Evolutionary conservation across 2,797 vertebrate genomes (phyloP).

Genomic region (Pterois miles): DNA sequence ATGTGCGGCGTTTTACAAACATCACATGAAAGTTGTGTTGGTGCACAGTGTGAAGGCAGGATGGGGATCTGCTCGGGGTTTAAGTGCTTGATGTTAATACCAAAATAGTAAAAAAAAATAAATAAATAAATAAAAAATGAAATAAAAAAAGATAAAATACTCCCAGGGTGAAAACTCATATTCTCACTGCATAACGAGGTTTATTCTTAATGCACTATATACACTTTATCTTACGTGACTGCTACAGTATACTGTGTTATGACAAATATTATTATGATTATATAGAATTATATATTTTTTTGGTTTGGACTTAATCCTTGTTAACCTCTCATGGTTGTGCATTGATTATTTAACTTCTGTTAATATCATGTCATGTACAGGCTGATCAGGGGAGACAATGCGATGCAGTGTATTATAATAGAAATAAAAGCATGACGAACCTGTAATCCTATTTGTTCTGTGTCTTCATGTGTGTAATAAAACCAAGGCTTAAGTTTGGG

Average conservation of each 20-base stretch:
- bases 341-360: constrained; percentile 49
- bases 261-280: constrained; percentile 57
- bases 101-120: not conserved
- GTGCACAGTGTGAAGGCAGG: not conserved
- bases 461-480: not conserved
- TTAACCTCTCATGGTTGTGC: constrained; percentile 48
- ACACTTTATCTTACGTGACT: constrained; percentile 77
- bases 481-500: not conserved
- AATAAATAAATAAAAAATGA: too few species aligned
- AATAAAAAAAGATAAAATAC: too few species aligned
- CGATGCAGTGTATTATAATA: constrained; percentile 54
- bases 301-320: constrained; percentile 56
- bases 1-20: not conserved
- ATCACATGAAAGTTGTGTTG: not conserved
- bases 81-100: not conserved
- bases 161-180: constrained; percentile 10
- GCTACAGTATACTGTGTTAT: constrained; percentile 62
- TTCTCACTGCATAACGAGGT: constrained; percentile 52
- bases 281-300: constrained; percentile 67
- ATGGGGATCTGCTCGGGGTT: not conserved
- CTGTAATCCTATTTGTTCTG: not conserved
- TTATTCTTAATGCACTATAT: constrained; percentile 76
- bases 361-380: constrained; percentile 46
- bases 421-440: constrained; percentile 65
- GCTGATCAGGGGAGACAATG: constrained; percentile 58